These are phyloP conservation scores for Acrocephalus kingi DNA, from an alignment of 2,113 vertebrate genomes.

Conservation along the genomic window DNA sequence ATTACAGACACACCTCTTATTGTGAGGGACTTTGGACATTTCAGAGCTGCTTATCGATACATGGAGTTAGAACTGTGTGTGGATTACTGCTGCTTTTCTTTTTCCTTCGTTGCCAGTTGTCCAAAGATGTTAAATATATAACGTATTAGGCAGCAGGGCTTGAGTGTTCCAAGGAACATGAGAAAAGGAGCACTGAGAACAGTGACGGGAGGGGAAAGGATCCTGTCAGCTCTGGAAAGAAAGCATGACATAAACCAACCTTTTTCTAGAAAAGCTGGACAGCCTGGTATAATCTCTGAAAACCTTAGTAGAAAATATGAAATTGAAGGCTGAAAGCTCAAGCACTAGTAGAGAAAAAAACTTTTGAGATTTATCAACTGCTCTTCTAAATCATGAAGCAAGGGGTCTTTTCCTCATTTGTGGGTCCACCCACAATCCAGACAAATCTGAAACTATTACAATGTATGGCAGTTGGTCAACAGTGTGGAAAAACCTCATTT, in stretches of 20 bases:
- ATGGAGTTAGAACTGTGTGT: neutral
- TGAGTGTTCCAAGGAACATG: neutral
- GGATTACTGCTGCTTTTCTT: neutral
- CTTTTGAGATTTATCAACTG: constrained; percentile 66
- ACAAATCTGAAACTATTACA: constrained; percentile 76
- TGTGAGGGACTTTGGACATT: neutral
- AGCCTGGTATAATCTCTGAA: neutral
- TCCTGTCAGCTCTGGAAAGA: neutral
- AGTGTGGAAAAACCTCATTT: constrained; percentile 84
- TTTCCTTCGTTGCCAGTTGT: neutral
- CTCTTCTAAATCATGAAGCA: constrained; percentile 68
- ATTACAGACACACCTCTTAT: neutral
- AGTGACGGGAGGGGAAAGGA: neutral
- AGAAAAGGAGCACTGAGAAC: neutral
- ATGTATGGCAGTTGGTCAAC: constrained; percentile 75
- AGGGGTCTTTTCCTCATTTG: constrained; percentile 70
- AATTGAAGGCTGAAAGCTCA: neutral
- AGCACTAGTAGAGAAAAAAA: constrained; percentile 64
- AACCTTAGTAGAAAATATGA: neutral
- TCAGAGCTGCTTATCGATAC: neutral
- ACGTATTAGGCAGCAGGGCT: neutral
- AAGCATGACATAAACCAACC: neutral
- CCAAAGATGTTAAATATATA: neutral
- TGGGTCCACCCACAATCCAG: constrained; percentile 71
- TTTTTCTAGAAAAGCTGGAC: neutral